These are phyloP conservation scores for Serinus canaria DNA, from an alignment of 2,113 vertebrate genomes.

Conservation along the genomic window DNA sequence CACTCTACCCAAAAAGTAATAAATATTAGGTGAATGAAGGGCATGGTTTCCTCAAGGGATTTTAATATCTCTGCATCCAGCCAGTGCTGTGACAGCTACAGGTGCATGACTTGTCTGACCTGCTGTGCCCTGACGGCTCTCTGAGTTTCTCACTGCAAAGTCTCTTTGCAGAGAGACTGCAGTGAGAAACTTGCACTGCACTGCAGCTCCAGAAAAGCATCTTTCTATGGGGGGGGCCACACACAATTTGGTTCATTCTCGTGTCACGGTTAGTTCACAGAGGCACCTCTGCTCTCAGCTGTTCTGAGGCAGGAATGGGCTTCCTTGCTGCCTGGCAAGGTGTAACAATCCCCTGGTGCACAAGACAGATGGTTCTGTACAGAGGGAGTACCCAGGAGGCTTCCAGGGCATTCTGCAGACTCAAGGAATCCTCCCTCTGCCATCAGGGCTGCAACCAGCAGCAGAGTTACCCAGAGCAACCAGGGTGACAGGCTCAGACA, in stretches of 20 bases:
- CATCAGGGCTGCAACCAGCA: neutral
- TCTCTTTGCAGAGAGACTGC: neutral
- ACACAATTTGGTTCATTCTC: accelerated
- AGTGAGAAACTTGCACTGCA: neutral
- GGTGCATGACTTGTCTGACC: accelerated
- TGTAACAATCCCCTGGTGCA: neutral
- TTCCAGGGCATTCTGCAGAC: neutral
- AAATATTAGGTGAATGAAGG: neutral
- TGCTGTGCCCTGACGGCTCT: neutral
- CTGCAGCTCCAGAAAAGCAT: neutral
- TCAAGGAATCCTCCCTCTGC: neutral
- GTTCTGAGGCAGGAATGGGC: neutral
- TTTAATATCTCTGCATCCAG: neutral
- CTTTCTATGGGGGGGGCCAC: neutral
- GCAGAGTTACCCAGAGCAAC: neutral
- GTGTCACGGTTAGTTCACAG: neutral
- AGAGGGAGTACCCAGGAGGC: neutral
- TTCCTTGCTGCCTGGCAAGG: neutral
- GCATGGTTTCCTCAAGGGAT: neutral
- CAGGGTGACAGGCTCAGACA: neutral
- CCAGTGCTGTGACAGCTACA: neutral
- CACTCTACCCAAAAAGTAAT: neutral
- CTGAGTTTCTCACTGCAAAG: neutral
- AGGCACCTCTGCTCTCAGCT: neutral
- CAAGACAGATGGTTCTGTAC: neutral